Percentiles rank a stretch among this genome's conserved stretches.
These are phyloP conservation scores for Diloba caeruleocephala DNA, from an alignment of 2,888 invertebrate species.

Conservation along the genomic window DNA sequence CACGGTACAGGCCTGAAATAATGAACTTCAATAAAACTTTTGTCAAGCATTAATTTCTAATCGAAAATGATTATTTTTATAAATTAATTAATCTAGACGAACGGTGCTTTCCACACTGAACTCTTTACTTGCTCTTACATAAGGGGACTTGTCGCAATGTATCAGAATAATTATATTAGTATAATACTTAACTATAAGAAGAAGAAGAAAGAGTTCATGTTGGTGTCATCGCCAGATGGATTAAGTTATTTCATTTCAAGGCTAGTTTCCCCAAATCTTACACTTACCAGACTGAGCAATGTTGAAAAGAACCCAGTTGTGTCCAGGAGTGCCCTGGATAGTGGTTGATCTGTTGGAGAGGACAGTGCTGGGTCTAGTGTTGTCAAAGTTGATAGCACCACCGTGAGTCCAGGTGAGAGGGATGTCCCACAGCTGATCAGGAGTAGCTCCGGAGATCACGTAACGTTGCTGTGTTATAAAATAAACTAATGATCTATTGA, in stretches of 20 bases:
- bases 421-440: conserved; percentile 73
- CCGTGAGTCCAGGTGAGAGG: conserved; percentile 82
- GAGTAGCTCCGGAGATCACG: conserved; percentile 63
- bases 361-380: conserved; percentile 73
- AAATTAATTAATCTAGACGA: too few species aligned
- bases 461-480: conserved; percentile 78
- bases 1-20: conserved; percentile 90
- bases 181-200: too few species aligned
- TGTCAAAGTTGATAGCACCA: conserved; percentile 73
- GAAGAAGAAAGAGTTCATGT: too few species aligned
- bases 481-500: neutral
- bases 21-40: neutral
- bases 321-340: conserved; percentile 62
- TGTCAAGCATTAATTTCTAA: too few species aligned
- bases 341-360: conserved; percentile 54
- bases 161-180: too few species aligned
- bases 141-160: too few species aligned
- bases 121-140: too few species aligned
- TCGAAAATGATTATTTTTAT: too few species aligned
- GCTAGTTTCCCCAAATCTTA: too few species aligned
- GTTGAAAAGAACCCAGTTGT: conserved; percentile 90
- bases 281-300: conserved; percentile 76
- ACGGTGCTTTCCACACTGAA: too few species aligned
- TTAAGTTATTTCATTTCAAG: too few species aligned
- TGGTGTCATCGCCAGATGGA: too few species aligned